Evolutionary conservation across 2,797 vertebrate species (phyloP), one percentile per base, ranked within the genome.

Genomic region (Rachycentron canadum): DNA sequence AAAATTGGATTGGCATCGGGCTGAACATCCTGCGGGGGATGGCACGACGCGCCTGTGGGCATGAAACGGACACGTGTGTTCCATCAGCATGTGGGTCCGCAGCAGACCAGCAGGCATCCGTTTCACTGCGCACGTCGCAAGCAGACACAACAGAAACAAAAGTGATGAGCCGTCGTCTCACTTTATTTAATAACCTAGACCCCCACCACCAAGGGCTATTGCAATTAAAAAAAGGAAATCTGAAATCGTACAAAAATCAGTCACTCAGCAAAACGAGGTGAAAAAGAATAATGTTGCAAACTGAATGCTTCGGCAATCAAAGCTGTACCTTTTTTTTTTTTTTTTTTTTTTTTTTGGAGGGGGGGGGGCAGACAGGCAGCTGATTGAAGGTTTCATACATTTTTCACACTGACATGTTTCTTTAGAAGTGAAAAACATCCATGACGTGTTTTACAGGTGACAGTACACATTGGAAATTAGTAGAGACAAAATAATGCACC

Each of bases 141-240:
- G 61, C 10, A 45, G 21, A 75, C 30, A 68, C 17, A 45, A 9
- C 0, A 17, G 5, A 25, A 7, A 50, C 47, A 73, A 59, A 60
- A 28, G 10, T 16, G 5, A 56, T 14, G 36, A 67, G 52, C 72
- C 67, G 36, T 86, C 21, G 55, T 76, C 58, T 85, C 32, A 80
- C 57, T 92, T 90, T 92, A 91, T 91, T 91, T 69, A 86, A 77
- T 82, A 90, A 76, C 78, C 68, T 64, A 71, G 21, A 85, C 62
- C 76, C 72, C 85, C 80, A 85, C 81, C 88, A 90, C 83, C 86
- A 82, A 82, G 47, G 64, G 78, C 16, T 86, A 72, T 59, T 66
- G 61, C 74, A 79, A 3, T 3, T 81, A 63, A 84, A 86, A 74
- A 86, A 72, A 63, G 67, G 67, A 52, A 52, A 82, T 63, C 47